These are phyloP conservation scores for Zygothrica quintamaculata DNA, from an alignment of 2,888 invertebrate genomes.

Conservation along the genomic window DNA sequence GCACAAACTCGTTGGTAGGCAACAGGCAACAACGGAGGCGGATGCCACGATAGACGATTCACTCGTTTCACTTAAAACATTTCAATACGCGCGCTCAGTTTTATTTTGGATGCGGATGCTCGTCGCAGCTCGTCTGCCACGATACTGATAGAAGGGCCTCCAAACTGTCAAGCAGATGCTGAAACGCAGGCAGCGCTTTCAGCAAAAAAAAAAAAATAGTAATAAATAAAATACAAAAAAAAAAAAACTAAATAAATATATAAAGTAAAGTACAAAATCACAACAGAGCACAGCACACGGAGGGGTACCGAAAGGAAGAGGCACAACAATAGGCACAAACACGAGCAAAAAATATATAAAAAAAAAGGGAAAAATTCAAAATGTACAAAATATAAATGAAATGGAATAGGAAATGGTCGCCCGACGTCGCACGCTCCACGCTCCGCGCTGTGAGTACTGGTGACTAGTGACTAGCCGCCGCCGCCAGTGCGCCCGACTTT, in stretches of 20 bases:
- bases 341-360: slow-evolving; percentile 7
- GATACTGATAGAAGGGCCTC: slow-evolving; percentile 55
- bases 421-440: slow-evolving; percentile 53
- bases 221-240: slow-evolving; percentile 7
- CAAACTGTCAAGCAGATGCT: slow-evolving; percentile 21
- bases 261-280: slow-evolving; percentile 14
- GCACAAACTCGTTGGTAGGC: too few relatives aligned
- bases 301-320: not conserved
- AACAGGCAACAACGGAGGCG: too few relatives aligned
- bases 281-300: slow-evolving; percentile 27
- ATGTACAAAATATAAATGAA: slow-evolving; percentile 29
- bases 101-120: slow-evolving; percentile 51
- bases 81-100: slow-evolving; percentile 21
- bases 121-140: slow-evolving; percentile 63
- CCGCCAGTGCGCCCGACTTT: slow-evolving; percentile 66
- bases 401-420: slow-evolving; percentile 51
- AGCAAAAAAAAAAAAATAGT: slow-evolving; percentile 7
- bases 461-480: slow-evolving; percentile 58
- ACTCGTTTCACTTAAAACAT: slow-evolving; percentile 29
- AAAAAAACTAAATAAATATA: slow-evolving; percentile 7
- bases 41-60: slow-evolving; percentile 9
- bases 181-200: slow-evolving; percentile 15
- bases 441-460: slow-evolving; percentile 44
- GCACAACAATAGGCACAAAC: slow-evolving; percentile 12
- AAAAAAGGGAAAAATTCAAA: not conserved